Conservation (phyloP, 2,888 invertebrate species). For the Phengaris arion region DNA sequence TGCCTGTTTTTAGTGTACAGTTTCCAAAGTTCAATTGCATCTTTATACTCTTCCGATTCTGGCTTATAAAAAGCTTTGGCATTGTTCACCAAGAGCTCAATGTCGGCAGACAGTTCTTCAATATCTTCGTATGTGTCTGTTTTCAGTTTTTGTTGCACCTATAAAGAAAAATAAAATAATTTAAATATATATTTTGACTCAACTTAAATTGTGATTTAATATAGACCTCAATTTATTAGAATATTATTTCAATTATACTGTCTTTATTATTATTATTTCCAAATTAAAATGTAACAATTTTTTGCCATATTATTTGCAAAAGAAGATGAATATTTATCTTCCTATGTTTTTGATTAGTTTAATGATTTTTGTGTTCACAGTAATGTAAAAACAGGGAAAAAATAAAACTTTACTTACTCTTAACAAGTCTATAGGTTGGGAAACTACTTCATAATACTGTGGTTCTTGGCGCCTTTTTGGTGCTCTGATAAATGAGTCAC, state of each 20-base stretch:
- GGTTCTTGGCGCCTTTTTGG: slow-evolving; percentile 96
- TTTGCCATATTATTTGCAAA: too few species aligned
- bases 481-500: slow-evolving; percentile 96
- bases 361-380: not conserved
- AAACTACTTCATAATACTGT: slow-evolving; percentile 94
- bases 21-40: slow-evolving; percentile 93
- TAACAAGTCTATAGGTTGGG: slow-evolving; percentile 96
- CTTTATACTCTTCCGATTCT: slow-evolving; percentile 90
- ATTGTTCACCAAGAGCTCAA: slow-evolving; percentile 95
- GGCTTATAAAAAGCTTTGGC: slow-evolving; percentile 97
- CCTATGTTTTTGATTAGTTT: too few species aligned
- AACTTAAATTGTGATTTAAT: not conserved
- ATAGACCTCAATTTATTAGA: too few species aligned
- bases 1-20: slow-evolving; percentile 81
- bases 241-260: too few species aligned
- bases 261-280: too few species aligned
- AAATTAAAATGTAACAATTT: too few species aligned
- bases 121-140: slow-evolving; percentile 97
- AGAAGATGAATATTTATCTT: too few species aligned
- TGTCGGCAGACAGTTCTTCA: slow-evolving; percentile 93
- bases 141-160: slow-evolving; percentile 97
- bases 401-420: slow-evolving; percentile 69
- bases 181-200: not conserved
- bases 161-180: slow-evolving; percentile 30
- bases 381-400: not conserved